phyloP scores from a whole-genome alignment of 64 coral and sea anemone genomes.

The Trachythela sp. region DNA sequence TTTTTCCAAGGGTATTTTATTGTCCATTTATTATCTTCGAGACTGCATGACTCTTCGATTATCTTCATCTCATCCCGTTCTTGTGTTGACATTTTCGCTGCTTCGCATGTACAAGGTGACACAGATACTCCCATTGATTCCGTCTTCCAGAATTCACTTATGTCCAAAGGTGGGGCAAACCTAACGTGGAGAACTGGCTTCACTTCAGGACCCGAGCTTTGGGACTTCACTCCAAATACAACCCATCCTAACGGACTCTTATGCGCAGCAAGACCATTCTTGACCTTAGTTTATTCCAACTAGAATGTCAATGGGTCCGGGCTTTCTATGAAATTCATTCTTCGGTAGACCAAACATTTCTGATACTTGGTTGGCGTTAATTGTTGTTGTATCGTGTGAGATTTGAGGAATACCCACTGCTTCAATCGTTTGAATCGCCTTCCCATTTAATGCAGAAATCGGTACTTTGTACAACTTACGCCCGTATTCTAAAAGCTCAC shows the following conservation, averaged over 20 bases:
- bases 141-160: slow-evolving; percentile 36
- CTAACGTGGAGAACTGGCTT: neutral
- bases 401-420: slow-evolving; percentile 32
- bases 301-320: slow-evolving; percentile 20
- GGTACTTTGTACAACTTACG: slow-evolving; percentile 26
- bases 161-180: neutral
- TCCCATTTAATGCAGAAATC: neutral
- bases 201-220: neutral
- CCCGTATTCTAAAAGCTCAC: too few relatives aligned
- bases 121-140: too few relatives aligned
- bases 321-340: too few relatives aligned
- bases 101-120: too few relatives aligned
- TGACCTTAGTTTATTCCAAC: slow-evolving; percentile 37
- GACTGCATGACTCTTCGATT: too few relatives aligned
- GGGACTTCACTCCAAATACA: neutral
- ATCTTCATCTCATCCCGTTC: too few relatives aligned
- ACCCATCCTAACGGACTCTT: neutral
- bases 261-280: slow-evolving; percentile 1
- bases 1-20: too few relatives aligned
- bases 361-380: too few relatives aligned
- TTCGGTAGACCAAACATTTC: too few relatives aligned
- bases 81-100: too few relatives aligned
- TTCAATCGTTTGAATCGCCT: neutral
- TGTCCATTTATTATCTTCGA: too few relatives aligned
- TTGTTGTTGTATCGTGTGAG: too few relatives aligned